phyloP scores from a whole-genome alignment of 2,113 vertebrate genomes.

The Galbula dea region DNA sequence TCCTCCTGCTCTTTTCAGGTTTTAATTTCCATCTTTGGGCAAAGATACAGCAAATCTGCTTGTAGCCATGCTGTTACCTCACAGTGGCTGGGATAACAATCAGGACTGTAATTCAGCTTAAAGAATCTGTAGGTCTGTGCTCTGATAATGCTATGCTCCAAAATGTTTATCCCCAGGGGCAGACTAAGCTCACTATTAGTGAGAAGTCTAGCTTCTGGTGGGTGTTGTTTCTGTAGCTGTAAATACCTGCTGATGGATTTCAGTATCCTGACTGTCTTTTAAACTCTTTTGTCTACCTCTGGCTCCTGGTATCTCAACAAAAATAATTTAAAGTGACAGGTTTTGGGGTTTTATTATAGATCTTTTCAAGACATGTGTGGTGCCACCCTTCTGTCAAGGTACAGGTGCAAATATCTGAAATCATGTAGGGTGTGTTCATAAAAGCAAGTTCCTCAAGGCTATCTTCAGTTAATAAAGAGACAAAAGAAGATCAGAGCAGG shows the following conservation, averaged over 20 bases:
- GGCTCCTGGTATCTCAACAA: not conserved
- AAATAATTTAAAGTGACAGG: not conserved
- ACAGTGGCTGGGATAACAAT: not conserved
- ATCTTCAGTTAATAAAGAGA: not conserved
- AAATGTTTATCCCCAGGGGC: not conserved
- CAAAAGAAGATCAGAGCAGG: not conserved
- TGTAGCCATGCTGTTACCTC: not conserved
- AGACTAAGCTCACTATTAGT: not conserved
- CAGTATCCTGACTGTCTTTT: not conserved
- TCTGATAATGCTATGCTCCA: not conserved
- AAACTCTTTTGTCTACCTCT: not conserved
- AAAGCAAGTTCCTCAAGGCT: not conserved
- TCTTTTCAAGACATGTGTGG: not conserved
- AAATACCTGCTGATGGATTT: not conserved
- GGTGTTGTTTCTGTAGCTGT: not conserved
- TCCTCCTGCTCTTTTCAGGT: not conserved
- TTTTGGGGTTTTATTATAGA: too few species aligned
- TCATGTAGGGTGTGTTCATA: not conserved
- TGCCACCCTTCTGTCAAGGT: not conserved
- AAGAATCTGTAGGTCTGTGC: conserved; percentile 14
- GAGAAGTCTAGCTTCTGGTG: not conserved
- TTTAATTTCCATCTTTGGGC: not conserved
- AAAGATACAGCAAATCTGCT: not conserved
- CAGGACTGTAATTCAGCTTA: conserved; percentile 28
- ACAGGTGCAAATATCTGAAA: not conserved